These are phyloP conservation scores for Cryptotermes secundus DNA, from an alignment of 1,140 invertebrate genomes.

Conservation along the genomic window DNA sequence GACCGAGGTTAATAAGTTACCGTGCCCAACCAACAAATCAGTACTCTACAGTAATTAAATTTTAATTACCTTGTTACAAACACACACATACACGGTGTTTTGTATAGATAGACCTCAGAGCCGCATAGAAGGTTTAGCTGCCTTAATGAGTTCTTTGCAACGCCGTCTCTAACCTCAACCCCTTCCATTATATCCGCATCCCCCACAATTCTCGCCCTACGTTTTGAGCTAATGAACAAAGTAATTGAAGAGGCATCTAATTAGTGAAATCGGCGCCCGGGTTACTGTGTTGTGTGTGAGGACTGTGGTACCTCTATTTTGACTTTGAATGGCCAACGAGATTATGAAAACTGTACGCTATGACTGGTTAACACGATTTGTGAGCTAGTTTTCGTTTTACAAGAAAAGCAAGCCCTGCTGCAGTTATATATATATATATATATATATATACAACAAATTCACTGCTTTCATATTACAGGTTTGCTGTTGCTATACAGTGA, in stretches of 20 bases:
- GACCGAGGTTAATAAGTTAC: background rate
- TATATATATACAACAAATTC: no score
- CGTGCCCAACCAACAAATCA: background rate
- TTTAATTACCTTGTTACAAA: slow-evolving; percentile 15
- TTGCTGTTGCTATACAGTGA: no score
- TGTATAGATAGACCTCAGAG: background rate
- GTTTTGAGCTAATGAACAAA: slow-evolving; percentile 10
- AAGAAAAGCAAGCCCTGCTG: no score
- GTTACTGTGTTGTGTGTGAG: background rate
- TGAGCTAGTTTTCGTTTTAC: no score
- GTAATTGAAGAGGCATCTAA: background rate
- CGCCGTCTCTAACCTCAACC: background rate
- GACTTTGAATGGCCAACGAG: background rate
- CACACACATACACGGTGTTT: background rate
- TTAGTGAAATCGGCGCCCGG: background rate
- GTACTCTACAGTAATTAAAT: background rate
- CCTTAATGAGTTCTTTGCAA: slow-evolving; percentile 10
- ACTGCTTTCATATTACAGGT: no score
- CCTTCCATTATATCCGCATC: background rate
- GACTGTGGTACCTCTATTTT: background rate
- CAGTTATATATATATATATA: no score
- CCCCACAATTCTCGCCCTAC: background rate
- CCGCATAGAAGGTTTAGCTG: background rate
- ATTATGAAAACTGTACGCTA: no score
- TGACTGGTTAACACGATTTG: no score